Evolutionary conservation across 2,888 invertebrate genomes (phyloP), one percentile per base, ranked within the genome.

Genomic region (Anthrax anthrax): DNA sequence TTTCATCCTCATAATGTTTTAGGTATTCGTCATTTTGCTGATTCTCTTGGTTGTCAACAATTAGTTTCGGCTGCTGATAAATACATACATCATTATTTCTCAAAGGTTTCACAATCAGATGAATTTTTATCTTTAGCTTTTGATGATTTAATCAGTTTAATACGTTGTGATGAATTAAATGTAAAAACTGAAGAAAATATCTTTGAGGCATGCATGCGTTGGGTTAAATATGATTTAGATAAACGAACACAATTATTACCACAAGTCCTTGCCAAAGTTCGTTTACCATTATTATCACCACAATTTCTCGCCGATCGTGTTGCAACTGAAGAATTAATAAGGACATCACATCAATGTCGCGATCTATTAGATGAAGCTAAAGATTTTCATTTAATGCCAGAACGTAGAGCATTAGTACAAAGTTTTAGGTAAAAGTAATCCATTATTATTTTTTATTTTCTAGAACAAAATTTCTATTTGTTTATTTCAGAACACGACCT

Each of bases 361-460:
- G 88, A 90, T 69, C 70, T 89, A 41, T 63, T 91, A 44, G 90
- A 91, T 63, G 90, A 89, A 66, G 90, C 90, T 1, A 77, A 84
- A 61, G 88, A 89, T 60, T 91, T 84, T 64, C 86, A 89, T 64
- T 69, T 90, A 48, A 81, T 91, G 73, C 91, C 90, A 2, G 88
- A 90, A 63, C 70, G 89, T 51, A 71, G 88, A 9, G 75, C 78
- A n/a, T 62, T 84, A 39, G 67, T 88, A 51, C 84, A 84, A 59
- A 82, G 82, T 50, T 85, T 84, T 62, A 59, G 67, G 51, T 58
- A 13, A 29, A 36, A 29, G 23, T n/a, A 19, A 27, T 23, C 8
- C n/a, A n/a, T n/a, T n/a, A n/a, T n/a, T n/a, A n/a, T n/a, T n/a
- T n/a, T n/a, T n/a, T n/a, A n/a, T n/a, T n/a, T 34, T 13, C n/a